Evolutionary conservation across 1,140 invertebrate genomes (phyloP).

Genomic region (Drosophila rhopaloa): DNA sequence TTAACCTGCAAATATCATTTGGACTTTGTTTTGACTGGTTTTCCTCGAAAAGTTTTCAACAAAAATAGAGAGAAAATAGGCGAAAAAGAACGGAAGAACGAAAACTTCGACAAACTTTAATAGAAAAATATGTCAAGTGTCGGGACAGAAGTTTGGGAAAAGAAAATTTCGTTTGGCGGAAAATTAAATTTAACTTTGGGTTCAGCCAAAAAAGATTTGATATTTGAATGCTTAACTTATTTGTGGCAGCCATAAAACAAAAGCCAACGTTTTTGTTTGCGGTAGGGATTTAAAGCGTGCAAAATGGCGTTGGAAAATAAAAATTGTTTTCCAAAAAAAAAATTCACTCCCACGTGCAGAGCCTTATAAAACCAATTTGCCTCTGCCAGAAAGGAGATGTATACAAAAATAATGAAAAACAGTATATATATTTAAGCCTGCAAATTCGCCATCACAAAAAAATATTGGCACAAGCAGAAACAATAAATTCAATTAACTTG

Average conservation of each 20-base stretch:
- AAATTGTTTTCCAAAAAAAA: conserved; percentile 51
- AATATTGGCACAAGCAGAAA: conserved; percentile 32
- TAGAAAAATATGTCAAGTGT: conserved; percentile 48
- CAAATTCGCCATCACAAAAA: conserved; percentile 21
- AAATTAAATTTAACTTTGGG: conserved; percentile 43
- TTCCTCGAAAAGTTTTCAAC: neutral
- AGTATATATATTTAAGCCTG: conserved; percentile 9
- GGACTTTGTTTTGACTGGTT: conserved; percentile 20
- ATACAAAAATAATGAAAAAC: conserved; percentile 3
- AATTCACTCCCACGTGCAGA: conserved; percentile 24
- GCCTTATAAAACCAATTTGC: conserved; percentile 60
- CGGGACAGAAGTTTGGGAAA: conserved; percentile 6
- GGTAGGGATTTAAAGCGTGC: conserved; percentile 16
- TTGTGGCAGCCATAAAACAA: conserved; percentile 34
- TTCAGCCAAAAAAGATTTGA: conserved; percentile 24
- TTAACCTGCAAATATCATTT: neutral
- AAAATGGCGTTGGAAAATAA: conserved; percentile 32
- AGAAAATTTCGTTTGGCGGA: conserved; percentile 7
- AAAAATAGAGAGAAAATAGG: neutral
- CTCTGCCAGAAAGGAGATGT: conserved; percentile 9
- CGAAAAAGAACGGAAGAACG: neutral
- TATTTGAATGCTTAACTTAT: conserved; percentile 39
- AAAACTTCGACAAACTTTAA: conserved; percentile 30
- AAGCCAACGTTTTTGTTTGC: conserved; percentile 39
- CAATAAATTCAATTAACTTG: conserved; percentile 66